Percentiles rank a stretch among this genome's conserved stretches.
phyloP scores from a whole-genome alignment of 30 jellyfish, hydroid and myxozoan genomes.

The Cassiopea xamachana region DNA sequence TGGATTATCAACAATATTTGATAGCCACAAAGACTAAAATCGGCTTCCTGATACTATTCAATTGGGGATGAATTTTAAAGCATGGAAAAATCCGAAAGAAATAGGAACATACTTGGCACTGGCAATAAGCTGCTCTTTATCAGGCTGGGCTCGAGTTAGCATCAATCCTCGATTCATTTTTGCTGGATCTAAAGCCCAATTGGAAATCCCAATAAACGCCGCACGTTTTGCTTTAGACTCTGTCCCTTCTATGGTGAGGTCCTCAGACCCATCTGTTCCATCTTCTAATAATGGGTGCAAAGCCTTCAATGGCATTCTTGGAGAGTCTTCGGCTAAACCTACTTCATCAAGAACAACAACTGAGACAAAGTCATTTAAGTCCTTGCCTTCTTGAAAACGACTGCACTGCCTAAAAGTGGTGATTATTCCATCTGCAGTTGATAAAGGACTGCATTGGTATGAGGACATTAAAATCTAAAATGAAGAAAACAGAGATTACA shows the following conservation, averaged over 20 bases:
- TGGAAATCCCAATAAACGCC: constrained; percentile 85
- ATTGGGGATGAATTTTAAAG: too few species aligned
- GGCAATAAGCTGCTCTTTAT: constrained; percentile 50
- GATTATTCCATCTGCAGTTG: constrained; percentile 81
- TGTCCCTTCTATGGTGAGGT: constrained; percentile 67
- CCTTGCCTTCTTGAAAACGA: constrained; percentile 85
- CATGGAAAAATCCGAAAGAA: too few species aligned
- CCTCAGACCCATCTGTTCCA: constrained; percentile 93
- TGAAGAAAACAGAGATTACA: neutral
- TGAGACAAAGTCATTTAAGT: constrained; percentile 71
- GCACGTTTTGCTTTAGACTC: constrained; percentile 68
- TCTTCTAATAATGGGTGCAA: constrained; percentile 89
- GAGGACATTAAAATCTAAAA: constrained; percentile 82
- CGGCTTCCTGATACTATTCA: too few species aligned
- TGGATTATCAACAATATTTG: too few species aligned
- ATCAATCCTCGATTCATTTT: constrained; percentile 85
- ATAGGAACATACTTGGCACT: constrained; percentile 69
- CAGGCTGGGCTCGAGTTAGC: constrained; percentile 79
- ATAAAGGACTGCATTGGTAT: constrained; percentile 87
- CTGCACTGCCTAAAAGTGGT: constrained; percentile 78
- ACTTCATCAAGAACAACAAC: constrained; percentile 92
- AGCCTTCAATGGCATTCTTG: constrained; percentile 91
- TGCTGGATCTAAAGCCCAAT: constrained; percentile 89
- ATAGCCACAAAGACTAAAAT: too few species aligned
- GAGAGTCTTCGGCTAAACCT: constrained; percentile 89